Conservation (phyloP, 2,888 invertebrate genomes). For the Megalurothrips usitatus region DNA sequence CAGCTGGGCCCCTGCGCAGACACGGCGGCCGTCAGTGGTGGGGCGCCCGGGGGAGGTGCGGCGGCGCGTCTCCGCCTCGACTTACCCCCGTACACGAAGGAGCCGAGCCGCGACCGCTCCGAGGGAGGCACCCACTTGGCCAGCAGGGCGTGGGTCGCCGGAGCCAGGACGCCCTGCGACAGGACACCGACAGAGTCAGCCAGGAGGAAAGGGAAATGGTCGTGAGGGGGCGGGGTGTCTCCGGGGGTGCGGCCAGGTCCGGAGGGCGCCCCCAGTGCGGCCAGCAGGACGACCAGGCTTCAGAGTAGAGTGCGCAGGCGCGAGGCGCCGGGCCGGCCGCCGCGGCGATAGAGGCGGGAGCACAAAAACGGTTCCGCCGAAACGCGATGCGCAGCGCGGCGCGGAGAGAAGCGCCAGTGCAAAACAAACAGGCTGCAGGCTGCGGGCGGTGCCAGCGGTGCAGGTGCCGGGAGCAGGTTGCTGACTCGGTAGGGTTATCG, state of each 20-base stretch:
- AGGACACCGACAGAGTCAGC: background rate
- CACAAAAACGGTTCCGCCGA: too few species aligned
- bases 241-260: background rate
- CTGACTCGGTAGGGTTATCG: background rate
- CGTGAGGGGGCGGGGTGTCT: background rate
- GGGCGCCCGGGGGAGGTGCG: too few species aligned
- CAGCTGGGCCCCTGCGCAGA: background rate
- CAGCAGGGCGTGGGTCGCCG: conserved; percentile 47
- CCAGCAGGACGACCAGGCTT: too few species aligned
- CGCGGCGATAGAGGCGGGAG: too few species aligned
- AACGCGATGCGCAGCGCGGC: too few species aligned
- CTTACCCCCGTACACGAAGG: conserved; percentile 42
- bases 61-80: background rate
- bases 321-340: too few species aligned
- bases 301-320: too few species aligned
- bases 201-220: background rate
- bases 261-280: too few species aligned
- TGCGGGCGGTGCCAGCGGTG: background rate
- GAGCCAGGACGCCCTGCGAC: conserved; percentile 41
- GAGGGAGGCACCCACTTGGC: conserved; percentile 44
- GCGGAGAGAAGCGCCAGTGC: too few species aligned
- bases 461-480: background rate
- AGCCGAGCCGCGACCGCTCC: conserved; percentile 42
- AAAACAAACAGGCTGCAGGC: too few species aligned
- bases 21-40: background rate